Conservation (phyloP, 2,888 invertebrate species). For the Andrena camellia region DNA sequence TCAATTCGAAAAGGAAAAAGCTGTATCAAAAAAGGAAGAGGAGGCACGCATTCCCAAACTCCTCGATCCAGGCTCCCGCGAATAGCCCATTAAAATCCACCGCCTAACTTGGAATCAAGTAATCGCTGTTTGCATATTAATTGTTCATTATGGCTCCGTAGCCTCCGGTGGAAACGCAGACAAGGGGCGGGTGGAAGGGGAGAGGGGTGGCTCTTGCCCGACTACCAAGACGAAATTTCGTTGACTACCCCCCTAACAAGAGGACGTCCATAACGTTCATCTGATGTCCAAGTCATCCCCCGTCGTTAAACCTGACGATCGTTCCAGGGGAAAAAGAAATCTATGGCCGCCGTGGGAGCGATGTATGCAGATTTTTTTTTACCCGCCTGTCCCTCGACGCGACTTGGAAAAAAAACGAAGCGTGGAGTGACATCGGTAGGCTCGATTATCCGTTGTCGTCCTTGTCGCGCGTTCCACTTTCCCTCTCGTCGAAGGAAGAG, state of each 20-base stretch:
- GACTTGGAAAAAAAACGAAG: slow-evolving; percentile 8
- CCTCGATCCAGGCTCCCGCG: slow-evolving; percentile 55
- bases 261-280: slow-evolving; percentile 37
- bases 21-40: not conserved
- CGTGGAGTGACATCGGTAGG: slow-evolving; percentile 32
- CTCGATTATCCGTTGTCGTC: slow-evolving; percentile 47
- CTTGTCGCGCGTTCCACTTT: slow-evolving; percentile 18
- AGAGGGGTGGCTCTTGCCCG: slow-evolving; percentile 41
- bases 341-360: slow-evolving; percentile 65
- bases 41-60: slow-evolving; percentile 5
- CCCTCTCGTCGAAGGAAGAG: slow-evolving; percentile 12
- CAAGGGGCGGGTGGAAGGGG: slow-evolving; percentile 10
- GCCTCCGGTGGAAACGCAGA: slow-evolving; percentile 53
- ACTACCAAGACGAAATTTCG: slow-evolving; percentile 64
- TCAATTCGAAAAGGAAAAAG: not conserved
- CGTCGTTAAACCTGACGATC: slow-evolving; percentile 47
- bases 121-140: slow-evolving; percentile 85
- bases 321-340: slow-evolving; percentile 17
- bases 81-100: slow-evolving; percentile 80
- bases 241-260: slow-evolving; percentile 50
- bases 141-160: slow-evolving; percentile 80
- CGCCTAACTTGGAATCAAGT: slow-evolving; percentile 82
- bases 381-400: slow-evolving; percentile 45
- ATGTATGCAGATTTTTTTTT: slow-evolving; percentile 72
- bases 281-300: slow-evolving; percentile 47